A percentile compares a stretch with the other conserved stretches of the same genome.
Conservation (phyloP, 2,113 vertebrate species). For the Trematocara marginatum region DNA sequence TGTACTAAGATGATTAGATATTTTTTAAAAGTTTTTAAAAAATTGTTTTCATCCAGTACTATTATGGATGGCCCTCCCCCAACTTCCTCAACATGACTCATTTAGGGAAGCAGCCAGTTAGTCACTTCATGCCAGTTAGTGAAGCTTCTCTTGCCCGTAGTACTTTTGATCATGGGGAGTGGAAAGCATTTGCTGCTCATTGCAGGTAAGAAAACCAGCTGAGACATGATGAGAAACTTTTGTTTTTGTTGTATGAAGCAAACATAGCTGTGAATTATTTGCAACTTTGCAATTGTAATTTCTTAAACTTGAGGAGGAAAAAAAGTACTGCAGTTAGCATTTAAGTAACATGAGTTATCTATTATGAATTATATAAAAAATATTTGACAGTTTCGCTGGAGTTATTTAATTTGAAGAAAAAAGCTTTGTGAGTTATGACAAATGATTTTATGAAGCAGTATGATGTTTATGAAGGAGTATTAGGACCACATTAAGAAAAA, state of each 20-base stretch:
- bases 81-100: not conserved
- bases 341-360: not conserved
- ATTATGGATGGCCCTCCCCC: not conserved
- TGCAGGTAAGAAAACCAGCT: not conserved
- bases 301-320: not conserved
- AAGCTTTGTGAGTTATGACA: not conserved
- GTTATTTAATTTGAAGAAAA: not conserved
- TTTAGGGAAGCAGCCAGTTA: not conserved
- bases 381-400: not conserved
- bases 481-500: not conserved
- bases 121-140: not conserved
- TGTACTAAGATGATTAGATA: not conserved
- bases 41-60: not conserved
- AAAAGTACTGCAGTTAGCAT: not conserved
- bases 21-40: rapidly evolving
- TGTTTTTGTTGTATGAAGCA: not conserved
- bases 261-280: not conserved
- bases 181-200: not conserved
- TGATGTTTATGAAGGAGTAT: not conserved
- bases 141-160: not conserved
- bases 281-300: not conserved
- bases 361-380: not conserved
- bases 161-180: not conserved
- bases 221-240: not conserved
- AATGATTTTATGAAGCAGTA: not conserved